Conservation (phyloP, 2,888 invertebrate genomes). For the Ornithoptera alexandrae region DNA sequence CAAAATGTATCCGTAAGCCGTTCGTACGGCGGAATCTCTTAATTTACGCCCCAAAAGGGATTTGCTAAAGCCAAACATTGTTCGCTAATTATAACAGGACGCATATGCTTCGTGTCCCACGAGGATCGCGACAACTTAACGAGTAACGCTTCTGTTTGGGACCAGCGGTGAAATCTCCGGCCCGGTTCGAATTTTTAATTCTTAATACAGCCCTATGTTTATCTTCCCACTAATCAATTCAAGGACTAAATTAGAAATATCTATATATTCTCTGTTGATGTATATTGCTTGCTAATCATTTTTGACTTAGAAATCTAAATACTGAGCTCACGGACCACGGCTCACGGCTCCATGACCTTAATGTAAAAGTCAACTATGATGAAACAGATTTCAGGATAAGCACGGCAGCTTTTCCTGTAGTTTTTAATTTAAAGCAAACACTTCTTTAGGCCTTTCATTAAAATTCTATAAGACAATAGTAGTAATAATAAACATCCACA, state of each 20-base stretch:
- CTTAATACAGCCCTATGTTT: background rate
- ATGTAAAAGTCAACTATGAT: too few species aligned
- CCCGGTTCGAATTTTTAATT: conserved; percentile 24
- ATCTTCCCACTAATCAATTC: background rate
- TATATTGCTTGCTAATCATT: too few species aligned
- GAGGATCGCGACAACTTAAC: conserved; percentile 69
- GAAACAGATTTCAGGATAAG: too few species aligned
- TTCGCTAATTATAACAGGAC: conserved; percentile 79
- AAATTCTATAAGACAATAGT: too few species aligned
- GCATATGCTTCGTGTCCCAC: conserved; percentile 73
- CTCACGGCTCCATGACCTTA: too few species aligned
- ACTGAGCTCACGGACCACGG: too few species aligned
- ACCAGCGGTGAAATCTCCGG: conserved; percentile 32
- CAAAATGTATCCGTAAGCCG: conserved; percentile 44
- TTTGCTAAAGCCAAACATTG: conserved; percentile 79
- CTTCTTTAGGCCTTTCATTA: too few species aligned
- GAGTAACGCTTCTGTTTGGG: conserved; percentile 48
- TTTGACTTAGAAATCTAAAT: too few species aligned
- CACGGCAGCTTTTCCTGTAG: too few species aligned
- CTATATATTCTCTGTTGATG: background rate
- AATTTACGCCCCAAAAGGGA: conserved; percentile 79
- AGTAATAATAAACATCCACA: too few species aligned
- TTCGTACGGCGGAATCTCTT: conserved; percentile 71
- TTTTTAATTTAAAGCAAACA: too few species aligned
- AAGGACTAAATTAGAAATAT: background rate